These are phyloP conservation scores for Sinonovacula constricta DNA, from an alignment of 1,140 invertebrate genomes.

Conservation along the genomic window DNA sequence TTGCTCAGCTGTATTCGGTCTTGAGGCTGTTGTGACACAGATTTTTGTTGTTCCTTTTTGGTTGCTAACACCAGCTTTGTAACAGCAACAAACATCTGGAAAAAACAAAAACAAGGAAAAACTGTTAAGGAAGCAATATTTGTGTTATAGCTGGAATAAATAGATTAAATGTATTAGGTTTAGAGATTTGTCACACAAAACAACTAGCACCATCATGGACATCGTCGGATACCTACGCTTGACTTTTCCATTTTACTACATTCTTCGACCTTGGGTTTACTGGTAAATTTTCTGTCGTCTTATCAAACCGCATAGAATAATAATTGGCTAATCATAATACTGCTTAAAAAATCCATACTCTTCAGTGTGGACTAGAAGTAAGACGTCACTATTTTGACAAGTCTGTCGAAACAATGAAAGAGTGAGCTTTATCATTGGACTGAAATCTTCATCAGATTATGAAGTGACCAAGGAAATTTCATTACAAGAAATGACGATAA, in stretches of 20 bases:
- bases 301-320: too few species aligned
- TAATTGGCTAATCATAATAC: too few species aligned
- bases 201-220: neutral
- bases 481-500: too few species aligned
- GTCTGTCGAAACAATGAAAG: too few species aligned
- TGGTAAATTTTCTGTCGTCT: too few species aligned
- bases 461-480: too few species aligned
- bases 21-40: slow-evolving; percentile 75
- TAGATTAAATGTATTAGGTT: neutral
- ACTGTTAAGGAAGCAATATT: slow-evolving; percentile 2
- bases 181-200: slow-evolving; percentile 1
- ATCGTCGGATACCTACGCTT: neutral
- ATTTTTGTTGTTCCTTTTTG: slow-evolving; percentile 82
- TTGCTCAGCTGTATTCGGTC: slow-evolving; percentile 64
- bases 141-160: neutral
- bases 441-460: too few species aligned
- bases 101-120: slow-evolving; percentile 50
- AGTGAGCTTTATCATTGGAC: too few species aligned
- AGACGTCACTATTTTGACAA: too few species aligned
- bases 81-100: slow-evolving; percentile 87
- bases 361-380: too few species aligned
- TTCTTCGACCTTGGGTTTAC: neutral
- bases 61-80: slow-evolving; percentile 85
- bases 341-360: too few species aligned
- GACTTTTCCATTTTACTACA: neutral